phyloP scores from a whole-genome alignment of 2,888 invertebrate genomes.

The Dolomedes plantarius region DNA sequence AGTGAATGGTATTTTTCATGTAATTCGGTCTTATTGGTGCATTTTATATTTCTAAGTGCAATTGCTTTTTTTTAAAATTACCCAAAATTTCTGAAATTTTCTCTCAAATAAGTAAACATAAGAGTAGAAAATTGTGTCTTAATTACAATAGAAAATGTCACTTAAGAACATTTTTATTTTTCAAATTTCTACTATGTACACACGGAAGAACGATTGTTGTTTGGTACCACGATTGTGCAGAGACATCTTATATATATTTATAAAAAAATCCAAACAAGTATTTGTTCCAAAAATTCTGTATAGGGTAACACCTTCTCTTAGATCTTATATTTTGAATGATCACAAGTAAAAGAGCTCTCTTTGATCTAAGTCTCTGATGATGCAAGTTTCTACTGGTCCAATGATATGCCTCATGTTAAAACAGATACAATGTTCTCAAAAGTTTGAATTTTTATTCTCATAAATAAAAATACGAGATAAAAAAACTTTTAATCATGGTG shows the following conservation, averaged over 20 bases:
- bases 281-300: slow-evolving; percentile 8
- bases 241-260: slow-evolving; percentile 36
- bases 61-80: not conserved
- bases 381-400: not conserved
- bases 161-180: slow-evolving; percentile 25
- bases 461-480: no score
- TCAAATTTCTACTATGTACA: slow-evolving; percentile 56
- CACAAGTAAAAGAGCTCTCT: slow-evolving; percentile 10
- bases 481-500: no score
- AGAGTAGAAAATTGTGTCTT: slow-evolving; percentile 13
- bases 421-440: not conserved
- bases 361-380: not conserved
- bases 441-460: no score
- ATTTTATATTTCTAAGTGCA: not conserved
- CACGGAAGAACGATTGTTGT: slow-evolving; percentile 70
- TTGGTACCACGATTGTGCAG: slow-evolving; percentile 70
- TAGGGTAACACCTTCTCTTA: not conserved
- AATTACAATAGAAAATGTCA: slow-evolving; percentile 44
- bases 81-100: not conserved
- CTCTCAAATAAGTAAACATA: slow-evolving; percentile 3
- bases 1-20: not conserved
- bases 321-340: not conserved
- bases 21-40: not conserved
- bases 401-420: not conserved
- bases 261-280: not conserved